Conservation (phyloP, 2,113 vertebrate species). For the Anoura caudifer region DNA sequence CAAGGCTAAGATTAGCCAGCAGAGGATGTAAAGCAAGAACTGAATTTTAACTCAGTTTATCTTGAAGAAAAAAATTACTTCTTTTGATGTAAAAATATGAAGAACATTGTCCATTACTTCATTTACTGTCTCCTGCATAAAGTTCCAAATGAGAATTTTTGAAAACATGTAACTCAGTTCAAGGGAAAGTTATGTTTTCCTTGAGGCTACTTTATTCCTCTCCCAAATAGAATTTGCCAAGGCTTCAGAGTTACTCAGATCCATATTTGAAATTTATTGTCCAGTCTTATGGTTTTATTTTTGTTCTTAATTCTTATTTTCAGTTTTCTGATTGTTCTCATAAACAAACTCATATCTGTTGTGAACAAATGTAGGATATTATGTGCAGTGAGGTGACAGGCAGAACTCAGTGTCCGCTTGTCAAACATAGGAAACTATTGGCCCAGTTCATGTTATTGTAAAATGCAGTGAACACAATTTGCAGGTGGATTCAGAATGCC, state of each 20-base stretch:
- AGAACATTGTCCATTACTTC: background rate
- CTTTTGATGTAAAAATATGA: constrained; percentile 32
- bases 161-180: background rate
- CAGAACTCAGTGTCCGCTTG: background rate
- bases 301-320: constrained; percentile 31
- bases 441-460: background rate
- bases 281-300: background rate
- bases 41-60: constrained; percentile 26
- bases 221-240: background rate
- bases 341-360: background rate
- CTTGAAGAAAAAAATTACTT: background rate
- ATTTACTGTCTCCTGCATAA: background rate
- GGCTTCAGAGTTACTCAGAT: background rate
- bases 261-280: constrained; percentile 25
- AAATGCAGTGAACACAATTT: background rate
- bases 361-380: background rate
- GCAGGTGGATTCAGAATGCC: background rate
- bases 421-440: background rate
- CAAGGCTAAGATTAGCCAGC: background rate
- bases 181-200: background rate
- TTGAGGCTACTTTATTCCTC: background rate
- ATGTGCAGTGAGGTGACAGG: background rate
- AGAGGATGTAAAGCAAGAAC: background rate
- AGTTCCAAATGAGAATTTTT: constrained; percentile 22
- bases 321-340: constrained; percentile 12